Percentiles rank a stretch among this genome's conserved stretches.
These are phyloP conservation scores for Eira barbara DNA, from an alignment of 2,113 vertebrate species.

Conservation along the genomic window DNA sequence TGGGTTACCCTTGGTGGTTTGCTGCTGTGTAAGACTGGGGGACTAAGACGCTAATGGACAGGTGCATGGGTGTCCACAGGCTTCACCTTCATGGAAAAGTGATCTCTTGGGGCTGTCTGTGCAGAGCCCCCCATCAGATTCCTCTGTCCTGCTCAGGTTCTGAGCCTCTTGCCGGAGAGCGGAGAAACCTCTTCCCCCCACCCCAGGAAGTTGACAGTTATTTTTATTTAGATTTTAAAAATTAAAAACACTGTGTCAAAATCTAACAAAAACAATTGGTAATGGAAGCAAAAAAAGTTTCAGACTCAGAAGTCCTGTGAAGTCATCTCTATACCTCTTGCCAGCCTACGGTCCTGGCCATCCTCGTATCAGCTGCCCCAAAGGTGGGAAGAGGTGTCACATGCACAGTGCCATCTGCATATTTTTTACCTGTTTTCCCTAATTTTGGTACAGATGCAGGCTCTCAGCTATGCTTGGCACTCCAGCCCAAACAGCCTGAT, in stretches of 20 bases:
- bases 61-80: background rate
- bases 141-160: background rate
- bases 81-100: background rate
- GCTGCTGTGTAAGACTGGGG: too few species aligned
- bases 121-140: background rate
- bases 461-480: background rate
- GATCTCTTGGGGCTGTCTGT: background rate
- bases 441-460: background rate
- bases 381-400: background rate
- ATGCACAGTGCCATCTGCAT: accelerated
- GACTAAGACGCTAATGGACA: background rate
- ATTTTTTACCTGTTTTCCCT: background rate
- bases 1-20: background rate
- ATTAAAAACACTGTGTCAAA: constrained; percentile 36
- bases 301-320: constrained; percentile 69
- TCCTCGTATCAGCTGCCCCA: constrained; percentile 64
- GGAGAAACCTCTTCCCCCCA: background rate
- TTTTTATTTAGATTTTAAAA: constrained; percentile 53
- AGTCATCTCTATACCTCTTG: constrained; percentile 60
- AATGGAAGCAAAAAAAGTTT: constrained; percentile 67
- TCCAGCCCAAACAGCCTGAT: background rate
- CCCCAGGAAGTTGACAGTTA: constrained; percentile 39
- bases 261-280: constrained; percentile 68
- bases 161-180: background rate
- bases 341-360: constrained; percentile 63